Conservation (phyloP, 2,113 vertebrate genomes). For the Fulica atra region DNA sequence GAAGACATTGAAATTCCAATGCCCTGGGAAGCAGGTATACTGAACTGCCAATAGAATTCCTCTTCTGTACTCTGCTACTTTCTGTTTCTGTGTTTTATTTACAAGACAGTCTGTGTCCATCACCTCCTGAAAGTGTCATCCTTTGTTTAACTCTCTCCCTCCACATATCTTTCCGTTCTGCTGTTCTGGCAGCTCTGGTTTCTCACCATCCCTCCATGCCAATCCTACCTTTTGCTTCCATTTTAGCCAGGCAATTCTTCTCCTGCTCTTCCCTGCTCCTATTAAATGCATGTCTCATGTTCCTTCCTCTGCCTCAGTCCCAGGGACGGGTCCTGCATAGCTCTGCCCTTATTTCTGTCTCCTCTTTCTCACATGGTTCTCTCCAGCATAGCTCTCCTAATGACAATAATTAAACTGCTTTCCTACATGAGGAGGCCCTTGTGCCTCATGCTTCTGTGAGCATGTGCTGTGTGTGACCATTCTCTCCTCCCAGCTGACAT, state of each 20-base stretch:
- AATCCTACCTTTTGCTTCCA: background rate
- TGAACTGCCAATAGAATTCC: background rate
- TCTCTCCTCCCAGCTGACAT: background rate
- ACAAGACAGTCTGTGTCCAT: background rate
- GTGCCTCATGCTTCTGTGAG: background rate
- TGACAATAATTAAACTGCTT: background rate
- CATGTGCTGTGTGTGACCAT: accelerated
- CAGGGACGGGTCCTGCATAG: accelerated
- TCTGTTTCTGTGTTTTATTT: background rate
- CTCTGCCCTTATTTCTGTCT: background rate
- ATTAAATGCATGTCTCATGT: background rate
- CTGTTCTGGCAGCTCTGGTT: background rate
- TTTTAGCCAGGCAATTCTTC: background rate
- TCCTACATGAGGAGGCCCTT: background rate
- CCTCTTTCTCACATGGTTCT: background rate
- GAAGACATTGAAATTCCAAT: background rate
- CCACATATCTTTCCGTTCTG: background rate
- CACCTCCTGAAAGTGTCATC: background rate
- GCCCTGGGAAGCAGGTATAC: background rate
- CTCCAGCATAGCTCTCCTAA: background rate
- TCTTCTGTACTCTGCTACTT: background rate
- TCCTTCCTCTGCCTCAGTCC: background rate
- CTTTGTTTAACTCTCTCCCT: background rate
- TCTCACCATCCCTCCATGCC: background rate
- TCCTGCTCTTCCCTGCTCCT: background rate